Conservation (phyloP, 2,888 invertebrate genomes). For the Leucophenga maculata region DNA sequence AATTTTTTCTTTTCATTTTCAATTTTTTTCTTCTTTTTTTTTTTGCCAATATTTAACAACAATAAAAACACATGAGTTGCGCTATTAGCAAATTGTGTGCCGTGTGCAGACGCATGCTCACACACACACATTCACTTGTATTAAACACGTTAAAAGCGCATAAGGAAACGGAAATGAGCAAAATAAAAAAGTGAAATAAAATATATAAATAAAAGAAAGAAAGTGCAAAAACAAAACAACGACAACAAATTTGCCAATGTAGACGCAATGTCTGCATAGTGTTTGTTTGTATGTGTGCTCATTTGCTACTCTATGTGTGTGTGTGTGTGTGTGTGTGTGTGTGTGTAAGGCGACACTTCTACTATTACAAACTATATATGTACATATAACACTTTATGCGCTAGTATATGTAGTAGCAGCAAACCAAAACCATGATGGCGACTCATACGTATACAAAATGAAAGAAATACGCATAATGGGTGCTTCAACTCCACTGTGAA, state of each 20-base stretch:
- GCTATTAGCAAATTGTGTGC: conserved; percentile 4
- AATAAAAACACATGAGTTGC: not conserved
- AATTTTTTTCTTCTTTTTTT: not conserved
- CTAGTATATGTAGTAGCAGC: no score
- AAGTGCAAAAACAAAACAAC: conserved; percentile 26
- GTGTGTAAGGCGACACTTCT: not conserved
- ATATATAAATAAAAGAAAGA: conserved; percentile 28
- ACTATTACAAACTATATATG: no score
- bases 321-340: conserved; percentile 6
- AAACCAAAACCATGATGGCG: no score
- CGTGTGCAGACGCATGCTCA: not conserved
- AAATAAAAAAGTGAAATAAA: not conserved
- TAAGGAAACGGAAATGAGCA: conserved; percentile 11
- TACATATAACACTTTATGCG: no score
- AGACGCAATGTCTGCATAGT: conserved; percentile 7
- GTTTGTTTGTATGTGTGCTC: not conserved
- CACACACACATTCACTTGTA: conserved; percentile 6
- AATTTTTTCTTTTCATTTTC: not conserved
- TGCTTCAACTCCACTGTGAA: no score
- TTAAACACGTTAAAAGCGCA: not conserved
- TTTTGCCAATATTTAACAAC: not conserved
- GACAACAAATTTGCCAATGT: conserved; percentile 18
- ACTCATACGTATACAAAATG: no score
- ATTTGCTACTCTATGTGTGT: not conserved
- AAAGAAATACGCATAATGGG: no score